Conservation (phyloP, 37 sponge, comb jelly and placozoan species). For the Crambe crambe region DNA sequence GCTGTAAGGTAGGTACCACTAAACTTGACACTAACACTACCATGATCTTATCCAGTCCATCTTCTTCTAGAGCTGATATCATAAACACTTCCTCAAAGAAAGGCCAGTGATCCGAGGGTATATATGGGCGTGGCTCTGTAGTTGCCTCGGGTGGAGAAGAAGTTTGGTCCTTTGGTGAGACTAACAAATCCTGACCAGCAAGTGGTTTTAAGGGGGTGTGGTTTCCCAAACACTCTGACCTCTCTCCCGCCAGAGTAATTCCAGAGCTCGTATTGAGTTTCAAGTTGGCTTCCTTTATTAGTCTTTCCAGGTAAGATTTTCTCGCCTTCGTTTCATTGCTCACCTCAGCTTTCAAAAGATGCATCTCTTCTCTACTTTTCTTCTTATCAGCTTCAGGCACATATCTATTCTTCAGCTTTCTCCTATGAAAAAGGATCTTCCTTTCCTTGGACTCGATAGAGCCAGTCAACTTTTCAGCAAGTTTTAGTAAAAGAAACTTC, state of each 20-base stretch:
- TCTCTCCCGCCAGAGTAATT: too few relatives aligned
- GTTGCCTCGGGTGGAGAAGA: not conserved
- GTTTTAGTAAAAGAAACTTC: conserved; percentile 44
- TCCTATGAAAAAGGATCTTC: not conserved
- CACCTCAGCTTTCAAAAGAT: not conserved
- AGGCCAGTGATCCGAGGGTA: conserved; percentile 5
- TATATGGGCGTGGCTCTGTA: not conserved
- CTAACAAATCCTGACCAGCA: not conserved
- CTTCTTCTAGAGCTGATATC: conserved; percentile 75
- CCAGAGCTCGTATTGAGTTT: not conserved
- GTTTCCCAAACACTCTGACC: too few relatives aligned
- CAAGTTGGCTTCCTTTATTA: not conserved
- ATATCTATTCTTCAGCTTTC: not conserved
- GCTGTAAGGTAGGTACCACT: too few relatives aligned
- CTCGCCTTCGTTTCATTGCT: not conserved
- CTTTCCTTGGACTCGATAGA: not conserved
- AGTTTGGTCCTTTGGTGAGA: not conserved
- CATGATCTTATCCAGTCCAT: conserved; percentile 65
- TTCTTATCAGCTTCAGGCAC: not conserved
- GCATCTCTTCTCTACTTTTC: not conserved
- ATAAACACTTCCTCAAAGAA: conserved; percentile 49
- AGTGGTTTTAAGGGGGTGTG: not conserved
- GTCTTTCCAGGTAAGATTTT: not conserved
- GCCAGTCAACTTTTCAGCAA: conserved; percentile 32
- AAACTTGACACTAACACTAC: too few relatives aligned